Percentiles rank a stretch among this genome's conserved stretches.
Conservation (phyloP, 2,797 vertebrate genomes). For the Serranus cabrilla region DNA sequence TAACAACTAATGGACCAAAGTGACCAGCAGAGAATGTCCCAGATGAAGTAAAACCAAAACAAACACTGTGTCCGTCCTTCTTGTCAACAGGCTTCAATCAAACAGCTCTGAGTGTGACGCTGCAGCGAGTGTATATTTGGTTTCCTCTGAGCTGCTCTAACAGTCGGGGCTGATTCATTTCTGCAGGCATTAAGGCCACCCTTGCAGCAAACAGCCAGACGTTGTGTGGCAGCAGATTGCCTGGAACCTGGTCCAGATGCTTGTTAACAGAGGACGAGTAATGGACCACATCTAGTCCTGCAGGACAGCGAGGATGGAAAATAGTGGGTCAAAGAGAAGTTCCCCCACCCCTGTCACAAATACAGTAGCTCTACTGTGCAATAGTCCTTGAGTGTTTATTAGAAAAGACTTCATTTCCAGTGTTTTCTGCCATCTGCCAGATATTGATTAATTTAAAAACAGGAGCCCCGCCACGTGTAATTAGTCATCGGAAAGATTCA, state of each 20-base stretch:
- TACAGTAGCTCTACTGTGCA: slow-evolving; percentile 74
- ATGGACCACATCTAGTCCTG: slow-evolving; percentile 64
- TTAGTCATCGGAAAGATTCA: slow-evolving; percentile 67
- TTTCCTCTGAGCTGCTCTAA: slow-evolving; percentile 61
- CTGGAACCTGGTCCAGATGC: slow-evolving; percentile 72
- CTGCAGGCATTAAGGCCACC: slow-evolving; percentile 64
- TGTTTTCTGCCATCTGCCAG: slow-evolving; percentile 50
- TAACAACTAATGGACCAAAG: slow-evolving; percentile 40
- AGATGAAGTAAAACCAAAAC: slow-evolving; percentile 62
- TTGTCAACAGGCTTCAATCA: slow-evolving; percentile 64
- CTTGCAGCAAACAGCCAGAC: slow-evolving; percentile 66
- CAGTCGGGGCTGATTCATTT: slow-evolving; percentile 56
- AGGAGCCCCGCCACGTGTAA: slow-evolving; percentile 52
- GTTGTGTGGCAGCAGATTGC: slow-evolving; percentile 61
- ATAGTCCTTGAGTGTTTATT: slow-evolving; percentile 48
- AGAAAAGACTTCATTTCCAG: slow-evolving; percentile 48
- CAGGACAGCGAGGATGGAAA: slow-evolving; percentile 58
- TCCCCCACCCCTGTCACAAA: slow-evolving; percentile 30
- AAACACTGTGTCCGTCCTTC: slow-evolving; percentile 47
- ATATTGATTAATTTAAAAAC: slow-evolving; percentile 70
- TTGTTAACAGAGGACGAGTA: slow-evolving; percentile 58
- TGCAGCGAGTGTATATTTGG: slow-evolving; percentile 65
- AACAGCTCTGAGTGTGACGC: slow-evolving; percentile 25
- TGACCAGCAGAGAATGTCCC: slow-evolving; percentile 40
- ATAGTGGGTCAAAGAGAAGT: slow-evolving; percentile 37